Conservation (phyloP, 23 tunicate species). For the Ascidia mentula region DNA sequence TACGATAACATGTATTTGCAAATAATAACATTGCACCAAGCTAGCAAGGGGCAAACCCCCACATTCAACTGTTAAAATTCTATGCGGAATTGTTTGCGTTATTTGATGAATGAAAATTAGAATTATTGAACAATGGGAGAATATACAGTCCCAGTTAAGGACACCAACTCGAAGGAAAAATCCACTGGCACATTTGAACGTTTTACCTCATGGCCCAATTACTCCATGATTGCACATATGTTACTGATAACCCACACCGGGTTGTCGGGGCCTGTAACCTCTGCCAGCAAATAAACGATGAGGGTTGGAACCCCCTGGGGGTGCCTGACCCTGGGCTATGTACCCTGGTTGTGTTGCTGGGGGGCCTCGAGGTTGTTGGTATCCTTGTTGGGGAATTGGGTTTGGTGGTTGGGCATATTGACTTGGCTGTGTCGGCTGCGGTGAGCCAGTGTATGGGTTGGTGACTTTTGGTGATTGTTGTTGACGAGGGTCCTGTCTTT, state of each 20-base stretch:
- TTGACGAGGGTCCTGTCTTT: constrained; percentile 9
- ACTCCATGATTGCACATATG: neutral
- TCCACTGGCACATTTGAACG: neutral
- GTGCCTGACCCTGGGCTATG: constrained; percentile 19
- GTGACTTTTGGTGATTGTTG: constrained; percentile 2
- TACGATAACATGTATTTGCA: constrained; percentile 4
- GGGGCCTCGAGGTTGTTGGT: constrained; percentile 20
- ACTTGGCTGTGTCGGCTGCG: neutral
- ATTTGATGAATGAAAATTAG: neutral
- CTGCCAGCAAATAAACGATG: constrained; percentile 49
- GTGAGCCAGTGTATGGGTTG: neutral
- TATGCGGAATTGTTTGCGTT: neutral
- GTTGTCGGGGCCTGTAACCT: constrained; percentile 64
- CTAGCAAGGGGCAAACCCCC: neutral
- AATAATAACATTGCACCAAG: neutral
- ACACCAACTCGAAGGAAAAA: neutral
- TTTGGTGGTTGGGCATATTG: constrained; percentile 5
- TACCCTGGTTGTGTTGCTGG: constrained; percentile 15
- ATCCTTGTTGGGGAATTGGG: constrained; percentile 11
- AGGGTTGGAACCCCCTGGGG: constrained; percentile 42
- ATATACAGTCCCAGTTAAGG: too few species aligned
- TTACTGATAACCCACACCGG: constrained; percentile 72
- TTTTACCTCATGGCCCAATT: neutral
- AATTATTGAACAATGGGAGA: too few species aligned
- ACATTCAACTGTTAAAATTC: neutral